Base-by-base conservation (phyloP, 2,888 invertebrate species). In the Tenthredo amoena region DNA sequence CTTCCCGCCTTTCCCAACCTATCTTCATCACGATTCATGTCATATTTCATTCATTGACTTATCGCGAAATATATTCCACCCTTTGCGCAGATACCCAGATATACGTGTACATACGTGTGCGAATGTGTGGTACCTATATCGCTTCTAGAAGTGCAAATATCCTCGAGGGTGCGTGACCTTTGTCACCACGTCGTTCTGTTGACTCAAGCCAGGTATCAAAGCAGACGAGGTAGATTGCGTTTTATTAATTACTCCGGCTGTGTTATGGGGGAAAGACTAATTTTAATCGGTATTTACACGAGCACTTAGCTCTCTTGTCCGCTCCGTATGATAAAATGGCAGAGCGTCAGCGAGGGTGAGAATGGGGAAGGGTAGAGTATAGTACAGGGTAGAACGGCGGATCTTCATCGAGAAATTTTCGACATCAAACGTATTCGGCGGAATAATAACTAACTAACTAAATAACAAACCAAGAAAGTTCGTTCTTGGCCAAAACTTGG, bases 231-330 rank as follows among this genome's bases (percentile, higher is more conserved):
- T 81, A 58, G 37, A 81, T 81, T 40, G 81, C 62, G 81, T 81
- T 81, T 50, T 81, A 81, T 62, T 40, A 81, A 58, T 62, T 37
- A 81, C 58, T 62, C 9, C 40, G 21, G 26, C 81, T 40, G 15
- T 37, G 40, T 81, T 81, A 10, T 21, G 55, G 58, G 58, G 40
- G 40, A 21, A 1, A 62, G 15, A 40, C 81, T 81, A 81, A 81
- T 81, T 81, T 81, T 81, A 58, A 81, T 58, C 81, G 81, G 10
- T 81, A 81, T 81, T 81, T 81, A 62, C 81, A 58, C 81, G 62
- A 81, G 81, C 58, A 62, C 58, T 81, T 62, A 62, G 21, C 37
- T 40, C 74, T 74, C 74, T 74, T 74, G 74, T 74, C 43, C 74
- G 74, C 43, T 43, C 10, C 74, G 21, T 40, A 43, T 74, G 74